A percentile compares a stretch with the other conserved stretches of the same genome.
phyloP scores from a whole-genome alignment of 2,797 vertebrate species.

The Diceros bicornis region DNA sequence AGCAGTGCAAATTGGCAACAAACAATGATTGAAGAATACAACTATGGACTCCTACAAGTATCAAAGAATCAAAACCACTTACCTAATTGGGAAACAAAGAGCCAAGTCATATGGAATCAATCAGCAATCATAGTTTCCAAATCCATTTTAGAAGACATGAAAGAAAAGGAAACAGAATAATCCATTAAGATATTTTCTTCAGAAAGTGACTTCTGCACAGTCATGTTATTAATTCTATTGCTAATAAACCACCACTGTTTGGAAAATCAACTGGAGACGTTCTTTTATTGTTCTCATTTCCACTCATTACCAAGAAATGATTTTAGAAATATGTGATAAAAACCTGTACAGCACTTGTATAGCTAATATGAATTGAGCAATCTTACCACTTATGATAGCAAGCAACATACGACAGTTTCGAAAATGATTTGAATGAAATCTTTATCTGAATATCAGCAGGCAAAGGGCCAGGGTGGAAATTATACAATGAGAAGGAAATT shows the following conservation, averaged over 20 bases:
- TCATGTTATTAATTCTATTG: conserved; percentile 65
- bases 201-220: conserved; percentile 8
- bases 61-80: conserved; percentile 85
- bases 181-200: conserved; percentile 70
- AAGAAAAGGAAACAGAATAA: conserved; percentile 81
- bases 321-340: conserved; percentile 80
- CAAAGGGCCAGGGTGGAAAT: conserved; percentile 86
- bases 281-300: conserved; percentile 59
- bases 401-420: conserved; percentile 81
- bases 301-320: conserved; percentile 76
- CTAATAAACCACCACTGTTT: conserved; percentile 61
- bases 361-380: conserved; percentile 83
- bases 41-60: neutral
- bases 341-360: conserved; percentile 62
- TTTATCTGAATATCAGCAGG: conserved; percentile 88
- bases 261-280: conserved; percentile 65
- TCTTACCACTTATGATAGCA: conserved; percentile 82
- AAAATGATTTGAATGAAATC: conserved; percentile 87
- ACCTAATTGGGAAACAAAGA: conserved; percentile 87
- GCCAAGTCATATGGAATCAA: conserved; percentile 75
- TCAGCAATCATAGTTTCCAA: conserved; percentile 71
- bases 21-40: neutral
- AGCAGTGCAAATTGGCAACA: conserved; percentile 43
- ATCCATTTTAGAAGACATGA: conserved; percentile 80
- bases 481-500: conserved; percentile 89